Evolutionary conservation across 2,113 vertebrate species (phyloP).

Genomic region (Paramormyrops kingsleyae): DNA sequence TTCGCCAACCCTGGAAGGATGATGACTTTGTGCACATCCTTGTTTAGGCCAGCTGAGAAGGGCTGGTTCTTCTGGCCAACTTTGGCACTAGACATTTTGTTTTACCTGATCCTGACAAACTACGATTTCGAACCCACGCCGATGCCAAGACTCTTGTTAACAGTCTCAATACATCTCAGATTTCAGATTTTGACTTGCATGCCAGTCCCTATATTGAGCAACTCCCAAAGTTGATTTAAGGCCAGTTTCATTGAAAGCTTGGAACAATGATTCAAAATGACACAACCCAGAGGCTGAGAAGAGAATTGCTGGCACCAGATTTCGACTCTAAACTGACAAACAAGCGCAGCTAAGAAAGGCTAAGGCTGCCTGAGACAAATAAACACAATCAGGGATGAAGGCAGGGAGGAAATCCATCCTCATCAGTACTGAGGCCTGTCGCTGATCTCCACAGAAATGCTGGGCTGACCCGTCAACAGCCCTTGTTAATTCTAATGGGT

Average conservation of each 20-base stretch:
- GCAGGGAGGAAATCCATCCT: conserved; percentile 28
- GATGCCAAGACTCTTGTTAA: neutral
- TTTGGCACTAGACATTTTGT: neutral
- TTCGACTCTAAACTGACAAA: conserved; percentile 9
- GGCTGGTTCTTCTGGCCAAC: neutral
- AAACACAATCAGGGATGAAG: conserved; percentile 44
- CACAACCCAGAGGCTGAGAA: neutral
- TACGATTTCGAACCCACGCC: neutral
- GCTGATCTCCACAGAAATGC: conserved; percentile 21
- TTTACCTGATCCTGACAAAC: neutral
- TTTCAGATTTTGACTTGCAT: neutral
- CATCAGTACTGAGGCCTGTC: conserved; percentile 22
- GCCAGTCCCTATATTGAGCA: conserved; percentile 8
- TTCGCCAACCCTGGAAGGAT: neutral
- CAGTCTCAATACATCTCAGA: neutral
- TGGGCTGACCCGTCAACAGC: conserved; percentile 50
- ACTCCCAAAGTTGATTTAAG: neutral
- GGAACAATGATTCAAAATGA: conserved; percentile 1
- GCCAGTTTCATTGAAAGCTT: conserved; percentile 9
- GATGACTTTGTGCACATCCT: neutral
- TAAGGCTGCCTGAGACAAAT: conserved; percentile 41
- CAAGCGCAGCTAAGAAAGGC: neutral
- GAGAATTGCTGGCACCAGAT: neutral
- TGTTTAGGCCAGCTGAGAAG: neutral
- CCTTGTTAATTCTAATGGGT: conserved; percentile 64